Evolutionary conservation across 2,888 invertebrate species (phyloP), one percentile per base, ranked within the genome.

Genomic region (Drosophila sordidula): DNA sequence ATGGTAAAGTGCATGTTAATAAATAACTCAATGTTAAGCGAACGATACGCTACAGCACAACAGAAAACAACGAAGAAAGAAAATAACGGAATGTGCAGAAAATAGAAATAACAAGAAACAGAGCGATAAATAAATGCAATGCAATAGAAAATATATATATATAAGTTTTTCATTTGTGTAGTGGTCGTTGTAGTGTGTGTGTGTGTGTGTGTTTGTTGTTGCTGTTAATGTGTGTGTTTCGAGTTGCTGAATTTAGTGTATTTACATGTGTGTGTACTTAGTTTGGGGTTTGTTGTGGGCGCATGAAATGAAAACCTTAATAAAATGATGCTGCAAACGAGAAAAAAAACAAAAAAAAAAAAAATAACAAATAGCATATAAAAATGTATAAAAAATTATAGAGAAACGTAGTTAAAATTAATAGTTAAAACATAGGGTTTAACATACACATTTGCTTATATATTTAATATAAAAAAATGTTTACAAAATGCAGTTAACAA

Each of bases 241-340:
- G 12, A 16, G 18, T 18, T 9, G 8, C n/a, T 12, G 32, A 32
- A 55, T 29, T 26, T 39, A 0, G 47, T 25, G 39, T 73, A 73
- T 73, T 64, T 61, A 69, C 56, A 54, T 70, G 66, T 51, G 61
- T 22, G 25, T 18, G 50, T 55, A 47, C 14, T 34, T 51, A 5
- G 25, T 18, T 44, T 51, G 32, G 26, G 25, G 8, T 61, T 38
- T 52, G 41, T 38, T 34, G 58, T 34, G 47, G 51, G 36, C 75
- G 65, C 44, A 63, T 63, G 49, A 47, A 58, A 62, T 66, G 25
- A 68, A 58, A 77, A 64, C 42, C 51, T 75, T 45, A 47, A 50
- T 50, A 26, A 65, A 57, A 57, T 58, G 22, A 34, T 16, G 75
- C 68, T 77, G 72, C 41, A 75, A 57, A 66, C 49, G 75, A 55